phyloP scores from a whole-genome alignment of 2,888 invertebrate genomes.

The Endotricha flammealis region DNA sequence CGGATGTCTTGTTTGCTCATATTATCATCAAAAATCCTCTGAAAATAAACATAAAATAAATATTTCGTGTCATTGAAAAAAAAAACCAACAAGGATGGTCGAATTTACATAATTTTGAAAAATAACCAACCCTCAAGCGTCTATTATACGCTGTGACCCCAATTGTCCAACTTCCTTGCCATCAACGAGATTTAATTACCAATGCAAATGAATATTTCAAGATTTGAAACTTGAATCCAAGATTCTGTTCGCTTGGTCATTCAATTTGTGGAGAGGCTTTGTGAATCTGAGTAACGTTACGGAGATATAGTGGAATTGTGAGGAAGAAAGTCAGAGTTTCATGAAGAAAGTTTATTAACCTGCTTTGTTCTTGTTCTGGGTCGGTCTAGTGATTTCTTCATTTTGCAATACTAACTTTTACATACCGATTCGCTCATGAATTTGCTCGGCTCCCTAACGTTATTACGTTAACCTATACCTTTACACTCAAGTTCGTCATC shows the following conservation, averaged over 20 bases:
- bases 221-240: neutral
- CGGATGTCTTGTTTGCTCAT: too few species aligned
- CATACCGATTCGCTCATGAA: too few species aligned
- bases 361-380: too few species aligned
- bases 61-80: neutral
- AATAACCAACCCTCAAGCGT: neutral
- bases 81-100: neutral
- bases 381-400: too few species aligned
- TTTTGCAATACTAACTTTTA: too few species aligned
- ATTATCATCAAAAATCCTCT: neutral
- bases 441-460: too few species aligned
- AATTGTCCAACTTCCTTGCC: neutral
- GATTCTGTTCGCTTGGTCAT: neutral
- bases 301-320: too few species aligned
- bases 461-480: too few species aligned
- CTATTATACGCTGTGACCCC: neutral
- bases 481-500: too few species aligned
- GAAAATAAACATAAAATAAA: neutral
- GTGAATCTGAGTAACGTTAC: too few species aligned
- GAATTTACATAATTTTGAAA: conserved; percentile 1
- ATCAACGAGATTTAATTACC: neutral
- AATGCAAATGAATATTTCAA: conserved; percentile 3
- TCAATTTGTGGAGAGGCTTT: neutral
- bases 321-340: too few species aligned
- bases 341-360: too few species aligned